These are phyloP conservation scores for Candoia aspera DNA, from an alignment of 2,113 vertebrate species.

Conservation along the genomic window DNA sequence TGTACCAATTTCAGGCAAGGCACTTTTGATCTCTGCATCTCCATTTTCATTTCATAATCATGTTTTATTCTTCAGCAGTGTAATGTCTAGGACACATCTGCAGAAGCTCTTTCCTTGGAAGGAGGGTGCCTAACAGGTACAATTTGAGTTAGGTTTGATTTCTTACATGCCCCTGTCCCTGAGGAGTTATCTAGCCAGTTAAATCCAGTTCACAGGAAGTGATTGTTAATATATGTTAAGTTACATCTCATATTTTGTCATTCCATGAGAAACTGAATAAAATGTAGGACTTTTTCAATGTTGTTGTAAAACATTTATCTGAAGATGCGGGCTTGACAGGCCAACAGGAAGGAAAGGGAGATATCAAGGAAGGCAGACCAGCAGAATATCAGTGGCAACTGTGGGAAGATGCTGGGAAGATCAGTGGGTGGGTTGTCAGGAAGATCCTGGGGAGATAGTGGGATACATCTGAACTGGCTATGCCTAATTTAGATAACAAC, in stretches of 20 bases:
- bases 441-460: not conserved
- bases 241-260: not conserved
- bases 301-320: not conserved
- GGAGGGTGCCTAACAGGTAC: not conserved
- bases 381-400: not conserved
- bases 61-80: not conserved
- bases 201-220: not conserved
- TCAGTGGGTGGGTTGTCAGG: not conserved
- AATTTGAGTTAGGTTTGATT: not conserved
- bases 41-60: not conserved
- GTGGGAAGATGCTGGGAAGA: not conserved
- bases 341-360: not conserved
- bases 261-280: not conserved
- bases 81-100: not conserved
- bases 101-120: not conserved
- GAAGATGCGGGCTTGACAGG: not conserved
- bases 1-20: not conserved
- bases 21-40: constrained; percentile 2
- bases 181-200: not conserved
- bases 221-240: not conserved
- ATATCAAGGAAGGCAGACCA: not conserved
- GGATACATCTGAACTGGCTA: not conserved
- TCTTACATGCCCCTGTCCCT: not conserved
- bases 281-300: not conserved
- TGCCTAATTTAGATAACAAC: not conserved